Percentiles rank a stretch among this genome's conserved stretches.
phyloP scores from a whole-genome alignment of 1,140 invertebrate species.

The Grapholita molesta region DNA sequence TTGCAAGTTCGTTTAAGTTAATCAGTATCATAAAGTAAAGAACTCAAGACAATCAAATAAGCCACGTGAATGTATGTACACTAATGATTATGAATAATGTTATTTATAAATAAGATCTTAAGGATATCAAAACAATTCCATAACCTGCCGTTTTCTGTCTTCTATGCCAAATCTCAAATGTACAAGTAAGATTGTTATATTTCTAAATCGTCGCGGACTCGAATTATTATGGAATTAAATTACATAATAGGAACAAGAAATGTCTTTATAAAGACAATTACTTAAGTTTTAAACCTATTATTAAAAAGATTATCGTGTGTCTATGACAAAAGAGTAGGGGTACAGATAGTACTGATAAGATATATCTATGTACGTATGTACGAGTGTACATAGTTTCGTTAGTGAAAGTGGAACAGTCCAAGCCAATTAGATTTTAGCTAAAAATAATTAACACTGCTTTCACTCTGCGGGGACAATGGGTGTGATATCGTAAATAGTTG shows the following conservation, averaged over 20 bases:
- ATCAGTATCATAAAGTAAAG: neutral
- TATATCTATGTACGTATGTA: neutral
- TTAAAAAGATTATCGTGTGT: neutral
- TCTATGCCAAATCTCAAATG: too few species aligned
- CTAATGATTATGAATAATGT: too few species aligned
- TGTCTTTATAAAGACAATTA: too few species aligned
- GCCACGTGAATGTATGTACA: too few species aligned
- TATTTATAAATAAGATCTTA: too few species aligned
- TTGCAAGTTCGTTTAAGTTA: neutral
- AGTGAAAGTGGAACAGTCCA: neutral
- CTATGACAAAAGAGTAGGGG: neutral
- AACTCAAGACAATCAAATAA: neutral
- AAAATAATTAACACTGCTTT: neutral
- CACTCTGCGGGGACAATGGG: neutral
- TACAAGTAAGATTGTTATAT: too few species aligned
- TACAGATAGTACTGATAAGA: neutral
- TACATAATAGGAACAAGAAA: too few species aligned
- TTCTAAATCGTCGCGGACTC: too few species aligned
- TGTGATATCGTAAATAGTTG: neutral
- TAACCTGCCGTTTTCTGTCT: too few species aligned
- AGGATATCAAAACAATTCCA: too few species aligned
- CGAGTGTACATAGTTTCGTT: neutral
- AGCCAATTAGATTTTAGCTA: neutral
- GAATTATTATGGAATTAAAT: too few species aligned
- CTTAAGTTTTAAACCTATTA: neutral